Conservation (phyloP, 2,888 invertebrate species). For the Diaprepes abbreviatus region DNA sequence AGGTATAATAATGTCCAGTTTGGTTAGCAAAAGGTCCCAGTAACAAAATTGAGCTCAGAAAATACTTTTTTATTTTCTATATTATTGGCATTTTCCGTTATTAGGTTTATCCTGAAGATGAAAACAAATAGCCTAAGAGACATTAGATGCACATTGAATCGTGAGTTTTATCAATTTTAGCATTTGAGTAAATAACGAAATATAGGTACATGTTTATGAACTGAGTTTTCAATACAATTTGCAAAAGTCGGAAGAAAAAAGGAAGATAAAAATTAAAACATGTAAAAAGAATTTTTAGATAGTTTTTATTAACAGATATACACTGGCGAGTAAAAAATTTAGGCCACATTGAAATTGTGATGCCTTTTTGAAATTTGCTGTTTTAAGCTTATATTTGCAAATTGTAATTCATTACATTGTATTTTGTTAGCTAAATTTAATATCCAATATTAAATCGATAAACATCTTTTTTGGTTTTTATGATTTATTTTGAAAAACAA, state of each 20-base stretch:
- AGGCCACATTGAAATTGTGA: no score
- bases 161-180: background rate
- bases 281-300: conserved; percentile 34
- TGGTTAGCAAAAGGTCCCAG: no score
- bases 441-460: no score
- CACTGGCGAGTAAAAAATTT: no score
- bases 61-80: background rate
- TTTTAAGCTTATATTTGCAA: no score
- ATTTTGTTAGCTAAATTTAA: no score
- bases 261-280: background rate
- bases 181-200: conserved; percentile 8
- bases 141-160: conserved; percentile 16
- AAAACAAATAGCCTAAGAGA: conserved; percentile 7
- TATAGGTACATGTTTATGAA: background rate
- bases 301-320: no score
- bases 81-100: conserved; percentile 2
- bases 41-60: background rate
- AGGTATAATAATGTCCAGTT: no score
- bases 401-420: no score
- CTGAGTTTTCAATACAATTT: background rate
- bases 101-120: conserved; percentile 1
- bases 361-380: no score
- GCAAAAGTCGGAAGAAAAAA: background rate
- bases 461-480: no score
- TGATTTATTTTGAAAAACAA: no score